Conservation (phyloP, 2,888 invertebrate species). For the Dryomyza anilis region DNA sequence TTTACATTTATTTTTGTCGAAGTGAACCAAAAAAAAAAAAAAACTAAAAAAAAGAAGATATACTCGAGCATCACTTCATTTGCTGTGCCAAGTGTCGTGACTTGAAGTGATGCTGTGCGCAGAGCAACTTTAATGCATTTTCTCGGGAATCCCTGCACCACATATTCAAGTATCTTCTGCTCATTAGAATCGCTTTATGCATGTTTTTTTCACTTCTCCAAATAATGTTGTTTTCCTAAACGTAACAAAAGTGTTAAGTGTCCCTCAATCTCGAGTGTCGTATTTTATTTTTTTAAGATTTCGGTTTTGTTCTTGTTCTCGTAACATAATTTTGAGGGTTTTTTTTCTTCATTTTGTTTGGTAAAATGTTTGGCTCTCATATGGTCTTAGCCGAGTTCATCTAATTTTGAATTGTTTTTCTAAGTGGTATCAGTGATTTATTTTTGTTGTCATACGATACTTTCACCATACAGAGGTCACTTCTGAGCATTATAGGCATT, state of each 20-base stretch:
- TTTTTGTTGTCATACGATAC: constrained; percentile 50
- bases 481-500: no score
- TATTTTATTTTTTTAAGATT: neutral
- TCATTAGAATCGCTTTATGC: neutral
- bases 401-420: neutral
- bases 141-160: no score
- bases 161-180: neutral
- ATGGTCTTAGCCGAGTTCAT: neutral
- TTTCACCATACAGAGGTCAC: no score
- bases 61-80: constrained; percentile 11
- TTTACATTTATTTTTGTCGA: neutral
- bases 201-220: constrained; percentile 17
- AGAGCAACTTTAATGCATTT: no score
- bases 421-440: constrained; percentile 34
- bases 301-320: constrained; percentile 5
- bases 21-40: no score
- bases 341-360: neutral
- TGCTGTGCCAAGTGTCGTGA: neutral
- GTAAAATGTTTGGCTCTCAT: neutral
- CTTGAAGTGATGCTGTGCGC: neutral
- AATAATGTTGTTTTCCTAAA: constrained; percentile 24
- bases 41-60: no score
- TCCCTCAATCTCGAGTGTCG: constrained; percentile 12
- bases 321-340: no score
- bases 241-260: constrained; percentile 40